Evolutionary conservation across 2,888 invertebrate genomes (phyloP), one percentile per base, ranked within the genome.

Genomic region (Erpobdella octoculata): DNA sequence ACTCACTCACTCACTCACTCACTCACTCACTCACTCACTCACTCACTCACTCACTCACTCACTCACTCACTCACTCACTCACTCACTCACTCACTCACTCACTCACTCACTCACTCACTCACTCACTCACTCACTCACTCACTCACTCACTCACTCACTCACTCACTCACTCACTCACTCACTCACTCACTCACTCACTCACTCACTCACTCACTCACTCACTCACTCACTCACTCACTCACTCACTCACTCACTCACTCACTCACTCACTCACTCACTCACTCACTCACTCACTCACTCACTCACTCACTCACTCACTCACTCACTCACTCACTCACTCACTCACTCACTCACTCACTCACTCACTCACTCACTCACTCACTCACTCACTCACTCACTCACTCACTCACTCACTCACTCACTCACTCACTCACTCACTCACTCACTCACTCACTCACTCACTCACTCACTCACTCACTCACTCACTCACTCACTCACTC

Each of bases 161-260:
- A 61, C 12, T 61, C 25, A 21, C 33, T 21, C 61, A 21, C 12
- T 61, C 61, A 61, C 33, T 61, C 61, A 61, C 33, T 61, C 61
- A 61, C 33, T 61, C 61, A 61, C 33, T 61, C 61, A 61, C 33
- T 61, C 61, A 61, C 33, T 61, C 61, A 61, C 33, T 61, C 61
- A 61, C 33, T 61, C 61, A 61, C 33, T 61, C 61, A 41, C n/a
- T 41, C 46, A 41, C n/a, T 41, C 46, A 41, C n/a, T 41, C 46
- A 41, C n/a, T 41, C 46, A 41, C n/a, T 41, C 46, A 41, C n/a
- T 41, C 46, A 41, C n/a, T 41, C 46, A 41, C n/a, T 41, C 46
- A 41, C n/a, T 41, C 46, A 41, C n/a, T 41, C 46, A 41, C n/a
- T 41, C 46, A 41, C n/a, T 41, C 46, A 41, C n/a, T 41, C 46